A percentile compares a stretch with the other conserved stretches of the same genome.
phyloP scores from a whole-genome alignment of 2,888 invertebrate genomes.

The Metallyticus violacea region DNA sequence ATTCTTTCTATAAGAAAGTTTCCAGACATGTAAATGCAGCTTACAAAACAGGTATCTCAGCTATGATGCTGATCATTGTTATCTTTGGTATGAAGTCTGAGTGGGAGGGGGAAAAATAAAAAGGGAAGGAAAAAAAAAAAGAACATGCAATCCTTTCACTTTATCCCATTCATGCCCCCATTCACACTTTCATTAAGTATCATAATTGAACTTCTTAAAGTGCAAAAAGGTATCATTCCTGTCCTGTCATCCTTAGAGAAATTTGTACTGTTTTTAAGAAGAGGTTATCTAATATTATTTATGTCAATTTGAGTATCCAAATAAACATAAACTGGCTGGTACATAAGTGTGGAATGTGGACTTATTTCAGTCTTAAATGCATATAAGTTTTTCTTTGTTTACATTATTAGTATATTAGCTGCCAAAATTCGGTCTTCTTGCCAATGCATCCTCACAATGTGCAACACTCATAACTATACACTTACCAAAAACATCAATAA shows the following conservation, averaged over 20 bases:
- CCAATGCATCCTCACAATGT: neutral
- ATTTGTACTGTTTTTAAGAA: conserved; percentile 22
- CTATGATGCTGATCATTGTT: neutral
- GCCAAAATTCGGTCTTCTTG: conserved; percentile 13
- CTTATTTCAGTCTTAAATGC: conserved; percentile 20
- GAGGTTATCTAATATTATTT: neutral
- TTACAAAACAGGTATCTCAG: neutral
- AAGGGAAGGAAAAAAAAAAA: neutral
- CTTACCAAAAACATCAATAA: conserved; percentile 13
- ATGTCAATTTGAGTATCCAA: neutral
- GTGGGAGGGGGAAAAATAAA: too few relatives aligned
- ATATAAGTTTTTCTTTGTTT: neutral
- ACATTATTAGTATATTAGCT: conserved; percentile 4
- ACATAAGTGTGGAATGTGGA: conserved; percentile 10
- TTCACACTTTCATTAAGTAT: conserved; percentile 4
- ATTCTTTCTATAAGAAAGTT: neutral
- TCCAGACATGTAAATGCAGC: neutral
- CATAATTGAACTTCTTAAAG: conserved; percentile 6
- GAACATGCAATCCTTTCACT: neutral
- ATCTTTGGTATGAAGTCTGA: conserved; percentile 30
- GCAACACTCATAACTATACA: conserved; percentile 5
- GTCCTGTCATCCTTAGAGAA: neutral
- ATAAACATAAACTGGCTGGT: conserved; percentile 10
- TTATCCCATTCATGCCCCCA: neutral
- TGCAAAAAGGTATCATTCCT: conserved; percentile 1